These are phyloP conservation scores for Todiramphus chloris DNA, from an alignment of 2,113 vertebrate species.

Conservation along the genomic window DNA sequence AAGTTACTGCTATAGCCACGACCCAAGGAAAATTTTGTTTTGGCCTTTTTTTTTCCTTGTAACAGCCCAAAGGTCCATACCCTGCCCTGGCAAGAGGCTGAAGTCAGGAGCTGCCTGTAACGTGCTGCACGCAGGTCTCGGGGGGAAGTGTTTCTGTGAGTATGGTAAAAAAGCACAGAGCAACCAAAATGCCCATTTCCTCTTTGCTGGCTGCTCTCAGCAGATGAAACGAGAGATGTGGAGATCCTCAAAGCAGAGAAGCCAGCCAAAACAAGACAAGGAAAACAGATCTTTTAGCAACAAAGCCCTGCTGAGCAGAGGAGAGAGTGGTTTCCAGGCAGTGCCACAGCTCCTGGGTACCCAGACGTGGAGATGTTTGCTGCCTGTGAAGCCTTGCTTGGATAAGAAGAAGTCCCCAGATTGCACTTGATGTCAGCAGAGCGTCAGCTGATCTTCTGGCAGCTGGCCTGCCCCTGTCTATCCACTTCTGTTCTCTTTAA, in stretches of 20 bases:
- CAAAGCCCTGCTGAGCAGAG: neutral
- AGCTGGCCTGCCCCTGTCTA: neutral
- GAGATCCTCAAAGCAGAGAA: neutral
- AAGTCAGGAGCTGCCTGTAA: neutral
- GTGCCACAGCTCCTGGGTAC: neutral
- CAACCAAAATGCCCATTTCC: neutral
- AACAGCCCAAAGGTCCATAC: neutral
- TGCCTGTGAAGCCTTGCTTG: neutral
- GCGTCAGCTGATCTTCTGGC: slow-evolving; percentile 25
- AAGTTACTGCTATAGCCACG: neutral
- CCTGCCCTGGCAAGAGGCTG: neutral
- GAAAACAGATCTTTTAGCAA: neutral
- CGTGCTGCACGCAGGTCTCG: neutral
- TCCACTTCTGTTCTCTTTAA: slow-evolving; percentile 24
- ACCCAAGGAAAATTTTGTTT: neutral
- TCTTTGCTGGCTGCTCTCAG: neutral
- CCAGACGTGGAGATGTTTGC: fast-evolving
- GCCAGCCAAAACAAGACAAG: neutral
- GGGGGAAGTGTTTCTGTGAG: neutral
- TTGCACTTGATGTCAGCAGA: slow-evolving; percentile 12
- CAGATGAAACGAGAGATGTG: neutral
- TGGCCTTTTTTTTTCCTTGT: neutral
- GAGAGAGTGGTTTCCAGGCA: neutral
- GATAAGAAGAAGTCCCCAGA: neutral
- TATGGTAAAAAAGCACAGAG: neutral